Evolutionary conservation across 1,140 invertebrate species (phyloP).

Genomic region (Drosophila mayri): DNA sequence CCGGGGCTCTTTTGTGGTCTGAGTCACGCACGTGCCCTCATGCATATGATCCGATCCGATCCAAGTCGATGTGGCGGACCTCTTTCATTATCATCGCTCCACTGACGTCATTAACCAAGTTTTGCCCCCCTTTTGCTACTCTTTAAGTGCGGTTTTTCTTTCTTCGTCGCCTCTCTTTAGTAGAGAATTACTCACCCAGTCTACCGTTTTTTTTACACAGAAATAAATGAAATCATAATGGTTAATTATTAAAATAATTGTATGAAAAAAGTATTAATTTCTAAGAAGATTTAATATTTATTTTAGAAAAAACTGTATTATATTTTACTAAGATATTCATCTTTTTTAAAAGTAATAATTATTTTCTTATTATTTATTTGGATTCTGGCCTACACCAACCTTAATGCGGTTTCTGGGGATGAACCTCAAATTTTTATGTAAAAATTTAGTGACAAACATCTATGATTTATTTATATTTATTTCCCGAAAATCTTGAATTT

Average conservation of each 20-base stretch:
- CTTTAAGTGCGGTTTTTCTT: conserved; percentile 15
- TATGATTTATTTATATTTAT: no score
- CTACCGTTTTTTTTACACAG: conserved; percentile 7
- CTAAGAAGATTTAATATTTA: not conserved
- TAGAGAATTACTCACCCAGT: conserved; percentile 56
- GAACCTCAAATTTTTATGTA: not conserved
- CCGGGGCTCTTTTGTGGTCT: conserved; percentile 21
- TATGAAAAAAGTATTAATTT: not conserved
- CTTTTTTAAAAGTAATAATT: not conserved
- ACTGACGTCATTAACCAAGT: conserved; percentile 70
- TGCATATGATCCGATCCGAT: conserved; percentile 48
- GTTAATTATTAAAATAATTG: not conserved
- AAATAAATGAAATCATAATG: conserved; percentile 4
- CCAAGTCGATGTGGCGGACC: conserved; percentile 15
- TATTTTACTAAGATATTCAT: not conserved
- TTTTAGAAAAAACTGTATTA: not conserved
- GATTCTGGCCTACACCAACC: not conserved
- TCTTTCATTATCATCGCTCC: conserved; percentile 54
- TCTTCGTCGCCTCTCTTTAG: conserved; percentile 13
- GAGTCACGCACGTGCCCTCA: conserved; percentile 61
- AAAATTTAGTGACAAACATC: not conserved
- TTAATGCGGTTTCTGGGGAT: not conserved
- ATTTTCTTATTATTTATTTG: not conserved
- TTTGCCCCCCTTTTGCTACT: conserved; percentile 25
- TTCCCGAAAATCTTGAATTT: no score